phyloP scores from a whole-genome alignment of 2,113 vertebrate species.

The Cyprinodon variegatus region DNA sequence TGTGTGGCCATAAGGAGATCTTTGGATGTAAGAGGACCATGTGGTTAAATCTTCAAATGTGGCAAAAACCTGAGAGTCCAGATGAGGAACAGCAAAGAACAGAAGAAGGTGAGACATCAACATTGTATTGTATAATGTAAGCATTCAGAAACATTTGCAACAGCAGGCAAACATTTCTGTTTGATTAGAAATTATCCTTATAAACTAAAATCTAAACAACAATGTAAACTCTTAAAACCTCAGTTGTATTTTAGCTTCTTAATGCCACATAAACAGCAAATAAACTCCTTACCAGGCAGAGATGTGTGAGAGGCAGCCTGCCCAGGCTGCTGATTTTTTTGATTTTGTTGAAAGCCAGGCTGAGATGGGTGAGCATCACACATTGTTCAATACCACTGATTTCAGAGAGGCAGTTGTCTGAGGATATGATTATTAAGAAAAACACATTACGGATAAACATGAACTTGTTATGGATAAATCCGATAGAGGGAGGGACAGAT shows the following conservation, averaged over 20 bases:
- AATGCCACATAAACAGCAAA: neutral
- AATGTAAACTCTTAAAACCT: neutral
- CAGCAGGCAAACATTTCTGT: neutral
- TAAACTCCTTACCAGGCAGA: constrained; percentile 82
- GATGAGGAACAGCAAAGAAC: constrained; percentile 15
- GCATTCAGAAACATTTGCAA: constrained; percentile 3
- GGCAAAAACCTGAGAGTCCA: constrained; percentile 37
- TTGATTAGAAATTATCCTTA: constrained; percentile 1
- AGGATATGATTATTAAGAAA: constrained; percentile 68
- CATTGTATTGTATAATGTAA: neutral
- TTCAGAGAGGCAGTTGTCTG: constrained; percentile 86
- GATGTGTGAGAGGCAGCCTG: constrained; percentile 81
- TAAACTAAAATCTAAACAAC: neutral
- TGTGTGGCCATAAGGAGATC: constrained; percentile 73
- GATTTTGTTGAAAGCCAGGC: constrained; percentile 87
- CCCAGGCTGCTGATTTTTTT: constrained; percentile 74
- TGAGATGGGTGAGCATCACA: constrained; percentile 82
- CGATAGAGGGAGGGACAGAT: too few species aligned
- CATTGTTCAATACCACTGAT: constrained; percentile 87
- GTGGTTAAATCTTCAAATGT: constrained; percentile 49
- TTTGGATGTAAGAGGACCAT: constrained; percentile 52
- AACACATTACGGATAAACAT: constrained; percentile 15
- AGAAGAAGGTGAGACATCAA: constrained; percentile 38
- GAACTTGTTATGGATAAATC: neutral
- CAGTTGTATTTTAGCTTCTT: neutral